phyloP scores from a whole-genome alignment of 2,113 vertebrate genomes.

The Toxostoma redivivum region DNA sequence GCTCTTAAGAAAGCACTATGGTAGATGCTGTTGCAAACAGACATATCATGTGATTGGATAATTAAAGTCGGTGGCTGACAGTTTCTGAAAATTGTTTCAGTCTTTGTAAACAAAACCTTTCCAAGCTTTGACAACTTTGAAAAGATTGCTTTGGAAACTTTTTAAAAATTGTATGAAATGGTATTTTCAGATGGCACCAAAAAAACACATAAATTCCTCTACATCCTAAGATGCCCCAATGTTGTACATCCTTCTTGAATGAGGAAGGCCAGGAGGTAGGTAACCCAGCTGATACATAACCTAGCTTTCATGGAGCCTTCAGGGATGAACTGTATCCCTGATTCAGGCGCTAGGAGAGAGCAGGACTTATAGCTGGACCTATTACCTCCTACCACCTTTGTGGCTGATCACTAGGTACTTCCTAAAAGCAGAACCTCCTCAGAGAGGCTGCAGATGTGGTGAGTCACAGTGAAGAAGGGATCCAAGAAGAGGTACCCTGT shows the following conservation, averaged over 20 bases:
- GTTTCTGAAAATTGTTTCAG: not conserved
- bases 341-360: not conserved
- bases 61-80: not conserved
- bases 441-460: not conserved
- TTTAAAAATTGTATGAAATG: not conserved
- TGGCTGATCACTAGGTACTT: not conserved
- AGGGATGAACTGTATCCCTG: not conserved
- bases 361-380: not conserved
- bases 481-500: not conserved
- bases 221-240: not conserved
- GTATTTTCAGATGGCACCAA: not conserved
- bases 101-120: not conserved
- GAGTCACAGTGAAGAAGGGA: not conserved
- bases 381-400: not conserved
- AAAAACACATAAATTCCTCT: not conserved
- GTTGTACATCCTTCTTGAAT: not conserved
- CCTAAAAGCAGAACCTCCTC: not conserved
- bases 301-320: not conserved
- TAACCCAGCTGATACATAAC: not conserved
- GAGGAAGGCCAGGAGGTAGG: not conserved
- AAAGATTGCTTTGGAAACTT: not conserved
- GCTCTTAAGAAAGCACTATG: slow-evolving; percentile 6
- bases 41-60: not conserved
- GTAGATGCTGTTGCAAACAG: not conserved
- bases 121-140: not conserved